Conservation (phyloP, 2,888 invertebrate species). For the Dicranocentrus wangi region DNA sequence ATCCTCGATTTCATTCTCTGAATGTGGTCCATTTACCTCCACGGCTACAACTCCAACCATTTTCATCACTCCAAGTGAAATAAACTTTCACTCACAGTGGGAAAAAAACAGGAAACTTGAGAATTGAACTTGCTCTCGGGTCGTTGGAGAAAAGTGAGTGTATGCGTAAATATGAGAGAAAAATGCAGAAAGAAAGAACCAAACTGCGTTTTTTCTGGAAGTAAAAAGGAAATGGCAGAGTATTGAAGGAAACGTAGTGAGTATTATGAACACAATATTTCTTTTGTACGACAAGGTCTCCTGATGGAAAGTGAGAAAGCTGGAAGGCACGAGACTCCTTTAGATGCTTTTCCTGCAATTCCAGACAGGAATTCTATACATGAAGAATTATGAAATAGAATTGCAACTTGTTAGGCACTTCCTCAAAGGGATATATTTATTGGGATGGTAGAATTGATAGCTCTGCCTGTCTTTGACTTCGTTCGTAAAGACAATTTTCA, state of each 20-base stretch:
- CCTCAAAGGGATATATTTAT: no score
- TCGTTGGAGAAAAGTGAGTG: background rate
- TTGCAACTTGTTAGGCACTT: background rate
- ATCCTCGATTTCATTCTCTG: background rate
- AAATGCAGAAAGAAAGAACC: background rate
- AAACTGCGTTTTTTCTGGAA: background rate
- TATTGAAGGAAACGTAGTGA: no score
- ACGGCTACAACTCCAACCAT: background rate
- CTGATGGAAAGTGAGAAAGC: background rate
- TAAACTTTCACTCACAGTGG: no score
- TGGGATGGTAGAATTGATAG: no score
- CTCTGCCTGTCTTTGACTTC: no score
- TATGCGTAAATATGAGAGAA: slow-evolving; percentile 4
- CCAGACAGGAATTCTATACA: no score
- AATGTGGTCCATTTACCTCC: slow-evolving; percentile 16
- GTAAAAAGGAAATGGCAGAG: no score
- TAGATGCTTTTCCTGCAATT: background rate
- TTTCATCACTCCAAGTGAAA: background rate
- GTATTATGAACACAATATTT: background rate
- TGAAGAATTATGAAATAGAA: background rate
- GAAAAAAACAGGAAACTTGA: no score
- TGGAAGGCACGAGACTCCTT: background rate
- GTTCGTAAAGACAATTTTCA: no score
- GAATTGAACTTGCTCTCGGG: no score
- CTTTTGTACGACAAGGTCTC: background rate